Conservation (phyloP, 2,888 invertebrate genomes). For the Fragum sueziense region DNA sequence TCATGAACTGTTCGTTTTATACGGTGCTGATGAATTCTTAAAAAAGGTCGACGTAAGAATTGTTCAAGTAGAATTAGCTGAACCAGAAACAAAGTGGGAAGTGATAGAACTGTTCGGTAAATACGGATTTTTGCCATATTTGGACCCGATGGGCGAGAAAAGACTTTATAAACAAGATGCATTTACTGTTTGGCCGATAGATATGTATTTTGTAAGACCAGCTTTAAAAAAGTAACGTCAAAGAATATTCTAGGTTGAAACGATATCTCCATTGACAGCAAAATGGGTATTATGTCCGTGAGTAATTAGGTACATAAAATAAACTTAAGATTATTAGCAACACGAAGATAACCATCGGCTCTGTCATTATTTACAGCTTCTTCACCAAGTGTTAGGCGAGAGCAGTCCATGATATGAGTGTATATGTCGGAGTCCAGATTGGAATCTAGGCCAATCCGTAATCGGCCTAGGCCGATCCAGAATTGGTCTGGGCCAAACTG, state of each 20-base stretch:
- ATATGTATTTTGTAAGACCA: not conserved
- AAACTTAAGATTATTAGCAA: conserved; percentile 6
- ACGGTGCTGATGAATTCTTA: not conserved
- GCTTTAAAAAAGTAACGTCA: too few relatives aligned
- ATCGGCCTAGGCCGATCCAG: too few relatives aligned
- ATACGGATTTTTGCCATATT: not conserved
- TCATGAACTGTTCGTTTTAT: not conserved
- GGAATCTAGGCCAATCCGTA: too few relatives aligned
- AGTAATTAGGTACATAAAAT: conserved; percentile 7
- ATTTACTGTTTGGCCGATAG: not conserved
- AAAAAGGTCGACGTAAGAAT: conserved; percentile 1
- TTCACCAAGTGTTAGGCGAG: conserved; percentile 18
- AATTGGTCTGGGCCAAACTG: too few relatives aligned
- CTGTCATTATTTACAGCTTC: conserved; percentile 16
- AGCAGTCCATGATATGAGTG: conserved; percentile 23
- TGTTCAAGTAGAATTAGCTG: not conserved
- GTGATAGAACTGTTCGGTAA: not conserved
- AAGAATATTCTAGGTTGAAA: too few relatives aligned
- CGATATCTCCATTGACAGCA: conserved; percentile 20
- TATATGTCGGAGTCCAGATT: too few relatives aligned
- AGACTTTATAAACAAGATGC: not conserved
- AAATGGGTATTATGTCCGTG: conserved; percentile 17
- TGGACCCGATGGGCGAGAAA: not conserved
- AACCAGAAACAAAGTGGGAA: not conserved
- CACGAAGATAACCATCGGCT: conserved; percentile 12